Evolutionary conservation across 2,888 invertebrate genomes (phyloP).

Genomic region (Pinctada fucata): DNA sequence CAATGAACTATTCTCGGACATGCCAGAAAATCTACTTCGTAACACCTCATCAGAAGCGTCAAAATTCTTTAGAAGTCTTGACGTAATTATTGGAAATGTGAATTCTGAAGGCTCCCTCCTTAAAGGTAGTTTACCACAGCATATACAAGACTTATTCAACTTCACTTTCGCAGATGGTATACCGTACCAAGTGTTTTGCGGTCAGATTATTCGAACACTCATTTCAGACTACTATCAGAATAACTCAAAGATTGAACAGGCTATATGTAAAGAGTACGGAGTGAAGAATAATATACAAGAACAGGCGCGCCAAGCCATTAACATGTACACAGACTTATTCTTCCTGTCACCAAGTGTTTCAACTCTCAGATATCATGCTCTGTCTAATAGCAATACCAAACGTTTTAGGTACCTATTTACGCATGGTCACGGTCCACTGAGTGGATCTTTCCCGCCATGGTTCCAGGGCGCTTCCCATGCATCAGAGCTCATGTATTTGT

Average conservation of each 20-base stretch:
- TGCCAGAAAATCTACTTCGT: slow-evolving; percentile 7
- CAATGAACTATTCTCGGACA: slow-evolving; percentile 21
- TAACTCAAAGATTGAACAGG: slow-evolving; percentile 15
- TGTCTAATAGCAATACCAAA: background rate
- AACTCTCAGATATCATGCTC: slow-evolving; percentile 14
- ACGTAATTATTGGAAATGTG: slow-evolving; percentile 34
- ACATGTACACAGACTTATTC: slow-evolving; percentile 31
- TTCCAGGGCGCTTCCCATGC: slow-evolving; percentile 29
- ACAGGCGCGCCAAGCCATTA: slow-evolving; percentile 17
- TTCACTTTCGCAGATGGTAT: slow-evolving; percentile 31
- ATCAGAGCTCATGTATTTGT: slow-evolving; percentile 28
- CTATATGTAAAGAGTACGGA: slow-evolving; percentile 28
- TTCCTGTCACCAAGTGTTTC: slow-evolving; percentile 26
- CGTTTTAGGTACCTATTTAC: slow-evolving; percentile 15
- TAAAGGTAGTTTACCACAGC: background rate
- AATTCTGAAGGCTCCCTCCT: slow-evolving; percentile 25
- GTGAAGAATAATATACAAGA: slow-evolving; percentile 22
- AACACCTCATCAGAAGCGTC: slow-evolving; percentile 8
- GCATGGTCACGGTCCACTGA: background rate
- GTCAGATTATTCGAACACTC: slow-evolving; percentile 8
- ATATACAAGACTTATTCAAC: slow-evolving; percentile 4
- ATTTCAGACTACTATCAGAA: slow-evolving; percentile 3
- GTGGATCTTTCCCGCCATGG: slow-evolving; percentile 11
- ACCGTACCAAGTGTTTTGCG: slow-evolving; percentile 14
- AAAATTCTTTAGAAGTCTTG: slow-evolving; percentile 17